A percentile compares a stretch with the other conserved stretches of the same genome.
Conservation (phyloP, 2,888 invertebrate species). For the Euspilapteryx auroguttella region DNA sequence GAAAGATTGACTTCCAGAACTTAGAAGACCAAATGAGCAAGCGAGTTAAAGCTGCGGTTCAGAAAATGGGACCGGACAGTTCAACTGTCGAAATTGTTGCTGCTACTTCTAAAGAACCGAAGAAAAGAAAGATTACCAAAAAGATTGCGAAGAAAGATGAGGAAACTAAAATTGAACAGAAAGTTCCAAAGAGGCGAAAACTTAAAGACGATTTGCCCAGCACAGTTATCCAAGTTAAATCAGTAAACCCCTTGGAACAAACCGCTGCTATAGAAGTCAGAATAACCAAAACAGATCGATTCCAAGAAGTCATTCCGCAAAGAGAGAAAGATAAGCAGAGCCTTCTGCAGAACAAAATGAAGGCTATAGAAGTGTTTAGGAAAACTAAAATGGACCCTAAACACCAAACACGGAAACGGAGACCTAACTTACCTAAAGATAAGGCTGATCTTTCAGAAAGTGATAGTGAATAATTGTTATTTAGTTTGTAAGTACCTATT, state of each 20-base stretch:
- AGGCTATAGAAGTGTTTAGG: constrained; percentile 74
- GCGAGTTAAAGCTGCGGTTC: constrained; percentile 77
- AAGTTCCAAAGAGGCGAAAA: constrained; percentile 5
- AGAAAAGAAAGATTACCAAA: constrained; percentile 15
- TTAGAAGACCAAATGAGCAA: constrained; percentile 74
- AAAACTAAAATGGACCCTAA: constrained; percentile 67
- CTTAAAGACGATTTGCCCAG: constrained; percentile 6
- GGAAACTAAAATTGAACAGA: constrained; percentile 1
- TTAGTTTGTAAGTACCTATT: too few species aligned
- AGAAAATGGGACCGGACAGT: constrained; percentile 58
- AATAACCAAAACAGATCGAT: constrained; percentile 33
- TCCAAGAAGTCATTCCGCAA: constrained; percentile 71
- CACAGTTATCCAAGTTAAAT: constrained; percentile 23
- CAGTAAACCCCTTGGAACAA: constrained; percentile 15
- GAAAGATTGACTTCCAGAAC: constrained; percentile 53
- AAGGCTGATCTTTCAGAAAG: constrained; percentile 71
- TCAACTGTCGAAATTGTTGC: constrained; percentile 9
- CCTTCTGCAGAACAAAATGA: constrained; percentile 68
- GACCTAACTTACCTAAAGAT: constrained; percentile 47
- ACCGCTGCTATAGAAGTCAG: constrained; percentile 23
- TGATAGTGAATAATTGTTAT: constrained; percentile 59
- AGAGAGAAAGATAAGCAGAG: constrained; percentile 67
- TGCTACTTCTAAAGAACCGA: constrained; percentile 10
- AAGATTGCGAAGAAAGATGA: constrained; percentile 11
- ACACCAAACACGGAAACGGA: constrained; percentile 38